A percentile compares a stretch with the other conserved stretches of the same genome.
Conservation (phyloP, 2,888 invertebrate genomes). For the Napeogenes inachia region DNA sequence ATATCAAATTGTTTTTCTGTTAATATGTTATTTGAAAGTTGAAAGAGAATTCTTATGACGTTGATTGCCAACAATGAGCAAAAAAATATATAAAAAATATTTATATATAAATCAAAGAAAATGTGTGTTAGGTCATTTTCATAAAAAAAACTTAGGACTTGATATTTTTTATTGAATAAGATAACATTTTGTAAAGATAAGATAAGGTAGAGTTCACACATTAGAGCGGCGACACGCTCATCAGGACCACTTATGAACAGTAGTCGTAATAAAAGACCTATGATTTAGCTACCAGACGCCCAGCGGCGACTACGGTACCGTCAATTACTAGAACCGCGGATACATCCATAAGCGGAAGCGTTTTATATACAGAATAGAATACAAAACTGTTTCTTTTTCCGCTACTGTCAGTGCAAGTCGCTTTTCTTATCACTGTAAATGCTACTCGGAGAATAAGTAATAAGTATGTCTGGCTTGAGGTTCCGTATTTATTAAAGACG, state of each 20-base stretch:
- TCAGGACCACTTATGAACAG: neutral
- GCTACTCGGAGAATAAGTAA: neutral
- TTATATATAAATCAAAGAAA: too few species aligned
- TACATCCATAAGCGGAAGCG: conserved; percentile 12
- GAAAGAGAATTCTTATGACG: too few species aligned
- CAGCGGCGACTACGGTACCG: conserved; percentile 23
- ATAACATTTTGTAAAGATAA: too few species aligned
- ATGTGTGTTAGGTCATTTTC: too few species aligned
- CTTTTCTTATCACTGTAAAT: neutral
- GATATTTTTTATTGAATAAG: too few species aligned
- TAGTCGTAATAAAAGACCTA: conserved; percentile 10
- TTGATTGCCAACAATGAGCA: too few species aligned
- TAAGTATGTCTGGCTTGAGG: neutral
- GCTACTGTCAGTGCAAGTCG: neutral
- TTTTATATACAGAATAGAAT: neutral
- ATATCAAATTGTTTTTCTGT: too few species aligned
- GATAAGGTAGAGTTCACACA: conserved; percentile 3
- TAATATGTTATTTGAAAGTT: too few species aligned
- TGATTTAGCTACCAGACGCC: conserved; percentile 21
- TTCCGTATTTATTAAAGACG: too few species aligned
- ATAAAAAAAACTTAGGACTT: too few species aligned
- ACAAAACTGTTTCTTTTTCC: neutral
- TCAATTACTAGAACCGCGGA: conserved; percentile 5
- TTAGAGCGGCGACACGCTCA: neutral
- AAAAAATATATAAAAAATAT: too few species aligned